phyloP scores from a whole-genome alignment of 1,140 invertebrate species.

The Drosophila nigromelanica region DNA sequence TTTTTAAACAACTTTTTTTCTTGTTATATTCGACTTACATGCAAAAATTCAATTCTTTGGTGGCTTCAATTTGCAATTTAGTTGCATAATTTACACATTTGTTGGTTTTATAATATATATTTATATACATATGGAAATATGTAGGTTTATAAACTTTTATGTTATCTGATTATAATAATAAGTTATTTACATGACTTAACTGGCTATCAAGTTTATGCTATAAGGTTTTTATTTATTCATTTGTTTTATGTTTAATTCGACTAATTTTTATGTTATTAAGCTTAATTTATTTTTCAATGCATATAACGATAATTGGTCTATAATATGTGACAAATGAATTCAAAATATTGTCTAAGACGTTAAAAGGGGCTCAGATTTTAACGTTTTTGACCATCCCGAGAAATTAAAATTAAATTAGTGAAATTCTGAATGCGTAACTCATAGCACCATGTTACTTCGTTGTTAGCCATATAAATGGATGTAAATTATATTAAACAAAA shows the following conservation, averaged over 20 bases:
- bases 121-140: constrained; percentile 19
- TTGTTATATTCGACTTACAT: constrained; percentile 64
- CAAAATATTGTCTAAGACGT: constrained; percentile 56
- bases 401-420: constrained; percentile 28
- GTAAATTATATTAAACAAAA: constrained; percentile 15
- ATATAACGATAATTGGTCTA: constrained; percentile 28
- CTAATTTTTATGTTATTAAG: constrained; percentile 10
- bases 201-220: constrained; percentile 49
- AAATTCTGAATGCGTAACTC: constrained; percentile 64
- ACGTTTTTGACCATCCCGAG: constrained; percentile 61
- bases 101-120: constrained; percentile 34
- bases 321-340: constrained; percentile 19
- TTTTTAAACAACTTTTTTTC: constrained; percentile 57
- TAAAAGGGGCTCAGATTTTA: constrained; percentile 83
- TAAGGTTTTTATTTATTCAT: constrained; percentile 38
- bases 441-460: constrained; percentile 82
- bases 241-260: background rate
- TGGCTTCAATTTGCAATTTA: constrained; percentile 80
- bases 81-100: constrained; percentile 78
- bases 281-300: background rate
- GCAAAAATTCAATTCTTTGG: constrained; percentile 83
- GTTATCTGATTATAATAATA: constrained; percentile 44
- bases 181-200: constrained; percentile 63
- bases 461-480: constrained; percentile 62
- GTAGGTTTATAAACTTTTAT: constrained; percentile 34